phyloP scores from a whole-genome alignment of 2,113 vertebrate genomes.

The Eretmochelys imbricata region DNA sequence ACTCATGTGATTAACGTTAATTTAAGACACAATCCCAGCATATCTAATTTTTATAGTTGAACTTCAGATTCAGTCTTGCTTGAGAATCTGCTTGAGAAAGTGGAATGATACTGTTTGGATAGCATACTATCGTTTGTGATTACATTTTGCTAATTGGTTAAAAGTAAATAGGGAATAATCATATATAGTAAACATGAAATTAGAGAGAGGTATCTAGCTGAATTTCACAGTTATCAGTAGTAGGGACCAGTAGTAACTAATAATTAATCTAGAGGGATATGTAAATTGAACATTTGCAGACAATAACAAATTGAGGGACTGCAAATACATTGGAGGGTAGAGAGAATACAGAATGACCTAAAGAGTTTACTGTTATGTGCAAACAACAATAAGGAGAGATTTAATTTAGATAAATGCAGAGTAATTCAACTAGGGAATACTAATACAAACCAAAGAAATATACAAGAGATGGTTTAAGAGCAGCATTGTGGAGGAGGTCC shows the following conservation, averaged over 20 bases:
- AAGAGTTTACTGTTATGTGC: constrained; percentile 51
- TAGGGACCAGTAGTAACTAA: neutral
- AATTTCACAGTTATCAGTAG: neutral
- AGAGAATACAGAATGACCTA: constrained; percentile 21
- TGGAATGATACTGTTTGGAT: neutral
- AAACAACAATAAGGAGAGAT: constrained; percentile 69
- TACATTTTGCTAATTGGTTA: constrained; percentile 5
- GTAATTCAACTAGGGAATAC: constrained; percentile 58
- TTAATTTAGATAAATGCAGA: constrained; percentile 76
- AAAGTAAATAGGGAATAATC: neutral
- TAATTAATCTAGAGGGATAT: constrained; percentile 14
- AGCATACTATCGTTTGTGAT: neutral
- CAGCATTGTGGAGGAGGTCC: constrained; percentile 31
- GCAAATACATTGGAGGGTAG: constrained; percentile 31
- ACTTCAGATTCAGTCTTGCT: neutral
- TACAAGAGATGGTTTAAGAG: constrained; percentile 28
- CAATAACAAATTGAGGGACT: constrained; percentile 45
- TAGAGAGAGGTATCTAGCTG: neutral
- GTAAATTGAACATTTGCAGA: constrained; percentile 56
- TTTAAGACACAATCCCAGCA: neutral
- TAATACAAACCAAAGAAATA: constrained; percentile 59
- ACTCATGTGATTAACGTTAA: neutral
- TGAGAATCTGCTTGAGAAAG: neutral
- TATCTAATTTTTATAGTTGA: accelerated
- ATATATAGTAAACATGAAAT: neutral